Base-by-base conservation (phyloP, 2,888 invertebrate species). In the Lasioglossum oenotherae region DNA sequence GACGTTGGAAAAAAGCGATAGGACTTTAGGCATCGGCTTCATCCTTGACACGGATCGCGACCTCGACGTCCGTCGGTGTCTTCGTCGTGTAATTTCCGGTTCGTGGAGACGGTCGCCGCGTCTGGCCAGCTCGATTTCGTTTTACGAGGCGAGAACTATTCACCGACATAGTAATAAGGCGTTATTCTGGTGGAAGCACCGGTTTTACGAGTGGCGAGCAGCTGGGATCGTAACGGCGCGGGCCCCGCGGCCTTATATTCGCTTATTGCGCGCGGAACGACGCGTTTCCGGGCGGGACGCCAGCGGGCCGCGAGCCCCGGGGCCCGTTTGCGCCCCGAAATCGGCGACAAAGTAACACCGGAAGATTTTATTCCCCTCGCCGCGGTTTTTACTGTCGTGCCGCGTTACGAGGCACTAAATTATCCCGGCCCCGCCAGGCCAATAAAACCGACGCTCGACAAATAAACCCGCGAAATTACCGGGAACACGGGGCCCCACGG, bases 71-170 rank as follows among this genome's bases (percentile, higher is more conserved):
- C 16, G 12, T 5, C 16, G 27, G 64, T 16, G 64, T 64, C 14
- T 64, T 14, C 31, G 31, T 16, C 4, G 16, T 31, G 31, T 31
- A n/a, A 35, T 53, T 57, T 57, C 53, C 57, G 49, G 57, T 8
- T 74, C 75, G 41, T 27, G 49, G 49, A 4, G 60, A 60, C 10
- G 46, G 35, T 67, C 35, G 4, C 38, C 69, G 31, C 38, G n/a
- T 14, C 27, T 27, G 71, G 82, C 79, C 69, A 76, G 72, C 76
- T 84, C 78, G 76, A 74, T 80, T 85, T 84, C 83, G 82, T 82
- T 89, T 89, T 89, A 89, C 86, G 89, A 89, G 88, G 81, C 90
- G 88, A 80, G 85, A 89, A 89, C 73, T 82, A 67, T 81, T 75
- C 75, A 67, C 69, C 74, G n/a, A 64, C 71, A 87, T 89, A 85